Evolutionary conservation across 2,113 vertebrate species (phyloP).

Genomic region (Muntiacus muntjak): DNA sequence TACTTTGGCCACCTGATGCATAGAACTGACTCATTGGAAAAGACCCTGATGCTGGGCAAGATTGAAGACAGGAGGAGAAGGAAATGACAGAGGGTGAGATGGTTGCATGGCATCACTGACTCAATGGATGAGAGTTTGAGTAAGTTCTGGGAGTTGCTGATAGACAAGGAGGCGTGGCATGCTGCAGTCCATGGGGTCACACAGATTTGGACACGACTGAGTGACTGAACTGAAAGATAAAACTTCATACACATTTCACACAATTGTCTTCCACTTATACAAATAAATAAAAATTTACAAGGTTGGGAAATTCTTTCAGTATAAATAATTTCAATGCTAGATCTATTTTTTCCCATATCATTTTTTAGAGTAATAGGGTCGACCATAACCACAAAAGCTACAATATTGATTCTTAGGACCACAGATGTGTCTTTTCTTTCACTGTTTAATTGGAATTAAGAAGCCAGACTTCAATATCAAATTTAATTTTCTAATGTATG

Average conservation of each 20-base stretch:
- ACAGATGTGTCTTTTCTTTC: neutral
- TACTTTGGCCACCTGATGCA: no score
- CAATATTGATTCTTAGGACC: neutral
- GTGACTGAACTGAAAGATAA: neutral
- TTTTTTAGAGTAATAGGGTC: neutral
- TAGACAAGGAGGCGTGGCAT: no score
- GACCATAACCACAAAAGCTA: neutral
- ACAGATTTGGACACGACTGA: no score
- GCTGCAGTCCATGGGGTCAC: no score
- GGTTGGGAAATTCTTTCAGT: neutral
- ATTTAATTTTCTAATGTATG: neutral
- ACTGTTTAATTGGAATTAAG: neutral
- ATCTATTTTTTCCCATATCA: neutral
- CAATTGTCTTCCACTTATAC: neutral
- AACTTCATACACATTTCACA: neutral
- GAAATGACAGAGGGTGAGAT: no score
- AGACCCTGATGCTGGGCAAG: no score
- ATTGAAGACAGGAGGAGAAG: no score
- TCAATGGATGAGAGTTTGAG: no score
- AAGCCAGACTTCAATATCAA: neutral
- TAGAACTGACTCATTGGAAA: no score
- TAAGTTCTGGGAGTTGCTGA: no score
- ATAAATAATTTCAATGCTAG: neutral
- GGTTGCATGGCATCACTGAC: no score
- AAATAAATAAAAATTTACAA: neutral